phyloP scores from a whole-genome alignment of 2,888 invertebrate genomes.

The Ashinkailepas kermadecensis region DNA sequence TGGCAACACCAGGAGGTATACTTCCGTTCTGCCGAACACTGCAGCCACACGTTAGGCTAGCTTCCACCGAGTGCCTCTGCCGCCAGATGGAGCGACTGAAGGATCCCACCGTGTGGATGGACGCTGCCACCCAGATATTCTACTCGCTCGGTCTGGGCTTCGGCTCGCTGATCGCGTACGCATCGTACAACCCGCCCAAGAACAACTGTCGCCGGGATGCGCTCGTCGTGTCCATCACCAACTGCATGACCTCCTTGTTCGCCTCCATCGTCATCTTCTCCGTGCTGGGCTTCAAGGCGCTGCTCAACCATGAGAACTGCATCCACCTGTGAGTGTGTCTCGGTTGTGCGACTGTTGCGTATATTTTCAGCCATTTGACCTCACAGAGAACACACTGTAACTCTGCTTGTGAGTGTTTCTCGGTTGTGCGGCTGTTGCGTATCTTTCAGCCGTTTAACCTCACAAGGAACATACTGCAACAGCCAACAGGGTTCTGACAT shows the following conservation, averaged over 20 bases:
- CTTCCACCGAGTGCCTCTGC: constrained; percentile 26
- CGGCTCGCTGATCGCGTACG: constrained; percentile 90
- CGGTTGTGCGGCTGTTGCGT: too few species aligned
- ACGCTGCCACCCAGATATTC: constrained; percentile 96
- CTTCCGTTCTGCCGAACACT: too few species aligned
- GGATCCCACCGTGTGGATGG: constrained; percentile 93
- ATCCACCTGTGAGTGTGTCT: constrained; percentile 54
- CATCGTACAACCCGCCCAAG: constrained; percentile 92
- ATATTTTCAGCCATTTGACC: too few species aligned
- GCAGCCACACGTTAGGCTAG: too few species aligned
- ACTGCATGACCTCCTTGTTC: constrained; percentile 92
- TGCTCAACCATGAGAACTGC: constrained; percentile 77
- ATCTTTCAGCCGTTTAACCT: too few species aligned
- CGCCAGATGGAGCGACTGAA: constrained; percentile 71
- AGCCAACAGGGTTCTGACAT: too few species aligned
- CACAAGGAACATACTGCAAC: too few species aligned
- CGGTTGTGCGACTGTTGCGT: too few species aligned
- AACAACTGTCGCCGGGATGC: constrained; percentile 94
- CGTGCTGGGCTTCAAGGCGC: constrained; percentile 92
- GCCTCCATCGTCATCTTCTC: constrained; percentile 94
- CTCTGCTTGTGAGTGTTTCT: constrained; percentile 52
- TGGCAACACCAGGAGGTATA: too few species aligned
- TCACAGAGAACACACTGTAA: too few species aligned
- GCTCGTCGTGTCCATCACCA: constrained; percentile 81
- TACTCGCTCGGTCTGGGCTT: constrained; percentile 92